Evolutionary conservation across 64 coral and sea anemone species (phyloP).

Genomic region (Actinia tenebrosa): DNA sequence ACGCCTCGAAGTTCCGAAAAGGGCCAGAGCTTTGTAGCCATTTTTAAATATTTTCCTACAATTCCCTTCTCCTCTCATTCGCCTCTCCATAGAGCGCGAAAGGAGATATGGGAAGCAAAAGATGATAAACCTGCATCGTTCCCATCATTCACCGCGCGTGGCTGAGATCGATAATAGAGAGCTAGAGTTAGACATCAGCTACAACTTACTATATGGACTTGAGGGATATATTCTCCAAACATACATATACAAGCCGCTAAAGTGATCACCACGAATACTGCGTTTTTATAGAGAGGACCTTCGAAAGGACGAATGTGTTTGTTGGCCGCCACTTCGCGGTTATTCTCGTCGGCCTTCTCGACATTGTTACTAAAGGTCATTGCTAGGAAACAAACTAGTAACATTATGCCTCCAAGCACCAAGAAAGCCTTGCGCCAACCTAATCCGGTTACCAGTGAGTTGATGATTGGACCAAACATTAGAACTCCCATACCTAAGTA

Average conservation of each 20-base stretch:
- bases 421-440: not conserved
- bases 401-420: conserved; percentile 15
- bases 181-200: too few species aligned
- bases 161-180: not conserved
- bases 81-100: not conserved
- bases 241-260: not conserved
- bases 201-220: conserved; percentile 7
- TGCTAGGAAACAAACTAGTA: not conserved
- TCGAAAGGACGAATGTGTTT: not conserved
- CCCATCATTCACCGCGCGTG: not conserved
- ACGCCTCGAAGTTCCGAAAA: too few species aligned
- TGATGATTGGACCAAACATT: conserved; percentile 5
- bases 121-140: not conserved
- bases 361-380: conserved; percentile 2
- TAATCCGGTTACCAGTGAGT: not conserved
- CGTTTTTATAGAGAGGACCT: conserved; percentile 7
- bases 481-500: not conserved
- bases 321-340: not conserved
- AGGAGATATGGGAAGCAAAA: not conserved
- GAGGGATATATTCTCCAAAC: conserved; percentile 25
- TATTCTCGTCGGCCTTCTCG: not conserved
- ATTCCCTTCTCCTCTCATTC: too few species aligned
- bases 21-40: too few species aligned
- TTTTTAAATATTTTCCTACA: too few species aligned
- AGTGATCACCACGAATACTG: not conserved